A percentile compares a stretch with the other conserved stretches of the same genome.
Conservation (phyloP, 1,140 invertebrate species). For the Drosophila sechellia region DNA sequence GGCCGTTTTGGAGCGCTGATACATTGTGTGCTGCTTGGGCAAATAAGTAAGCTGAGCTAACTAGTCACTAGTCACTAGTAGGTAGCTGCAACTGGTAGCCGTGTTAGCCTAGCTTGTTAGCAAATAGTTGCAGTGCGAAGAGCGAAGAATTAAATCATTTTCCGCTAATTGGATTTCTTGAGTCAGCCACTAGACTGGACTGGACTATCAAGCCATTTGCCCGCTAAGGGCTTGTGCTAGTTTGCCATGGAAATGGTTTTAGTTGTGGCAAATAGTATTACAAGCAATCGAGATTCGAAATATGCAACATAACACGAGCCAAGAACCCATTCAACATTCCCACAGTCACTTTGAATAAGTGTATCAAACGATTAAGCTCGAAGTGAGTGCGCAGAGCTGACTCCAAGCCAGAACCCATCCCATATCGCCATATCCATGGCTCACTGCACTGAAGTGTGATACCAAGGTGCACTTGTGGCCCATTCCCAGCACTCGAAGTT, state of each 20-base stretch:
- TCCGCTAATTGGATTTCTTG: conserved; percentile 56
- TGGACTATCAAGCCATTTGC: not conserved
- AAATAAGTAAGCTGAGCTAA: conserved; percentile 55
- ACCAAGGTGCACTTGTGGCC: conserved; percentile 45
- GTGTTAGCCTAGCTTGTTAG: conserved; percentile 66
- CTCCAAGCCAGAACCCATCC: conserved; percentile 22
- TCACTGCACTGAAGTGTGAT: conserved; percentile 29
- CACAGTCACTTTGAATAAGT: conserved; percentile 10
- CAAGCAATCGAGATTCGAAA: too few relatives aligned
- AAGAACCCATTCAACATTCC: conserved; percentile 1
- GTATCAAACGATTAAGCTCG: conserved; percentile 9
- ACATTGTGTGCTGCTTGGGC: conserved; percentile 24
- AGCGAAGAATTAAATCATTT: conserved; percentile 53
- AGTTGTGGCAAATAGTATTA: too few relatives aligned
- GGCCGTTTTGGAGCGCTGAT: conserved; percentile 46
- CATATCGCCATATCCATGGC: conserved; percentile 50
- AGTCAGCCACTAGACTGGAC: not conserved
- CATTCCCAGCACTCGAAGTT: conserved; percentile 25
- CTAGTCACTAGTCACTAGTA: conserved; percentile 18
- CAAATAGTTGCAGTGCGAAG: conserved; percentile 53
- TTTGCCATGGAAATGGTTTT: too few relatives aligned
- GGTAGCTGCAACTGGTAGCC: conserved; percentile 59
- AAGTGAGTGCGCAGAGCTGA: conserved; percentile 12
- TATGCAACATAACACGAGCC: not conserved
- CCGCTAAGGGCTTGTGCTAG: not conserved